Evolutionary conservation across 2,888 invertebrate genomes (phyloP).

Genomic region (Microchrysa polita): DNA sequence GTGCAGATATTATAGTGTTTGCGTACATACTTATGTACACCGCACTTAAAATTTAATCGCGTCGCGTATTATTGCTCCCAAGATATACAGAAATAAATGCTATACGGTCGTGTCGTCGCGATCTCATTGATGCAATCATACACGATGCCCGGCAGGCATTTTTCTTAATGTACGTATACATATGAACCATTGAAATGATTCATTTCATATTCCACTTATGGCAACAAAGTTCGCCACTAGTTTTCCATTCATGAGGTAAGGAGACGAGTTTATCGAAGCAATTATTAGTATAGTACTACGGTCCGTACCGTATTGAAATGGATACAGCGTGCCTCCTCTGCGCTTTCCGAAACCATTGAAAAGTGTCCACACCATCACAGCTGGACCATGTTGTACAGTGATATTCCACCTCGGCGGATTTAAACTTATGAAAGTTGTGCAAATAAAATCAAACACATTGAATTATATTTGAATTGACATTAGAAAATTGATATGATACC

Average conservation of each 20-base stretch:
- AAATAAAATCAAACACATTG: too few relatives aligned
- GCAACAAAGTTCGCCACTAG: background rate
- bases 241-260: background rate
- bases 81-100: background rate
- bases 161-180: slow-evolving; percentile 35
- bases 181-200: slow-evolving; percentile 21
- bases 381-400: background rate
- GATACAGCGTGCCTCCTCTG: background rate
- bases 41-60: slow-evolving; percentile 25
- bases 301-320: slow-evolving; percentile 24
- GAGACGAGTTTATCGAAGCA: background rate
- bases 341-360: slow-evolving; percentile 17
- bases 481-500: too few relatives aligned
- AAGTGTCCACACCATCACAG: slow-evolving; percentile 15
- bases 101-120: slow-evolving; percentile 10
- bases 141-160: slow-evolving; percentile 23
- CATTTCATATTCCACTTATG: slow-evolving; percentile 2
- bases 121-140: slow-evolving; percentile 39
- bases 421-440: too few relatives aligned
- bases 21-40: slow-evolving; percentile 12
- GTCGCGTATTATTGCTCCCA: slow-evolving; percentile 17
- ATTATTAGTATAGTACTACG: too few relatives aligned
- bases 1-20: slow-evolving; percentile 13
- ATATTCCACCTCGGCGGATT: background rate
- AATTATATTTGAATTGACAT: too few relatives aligned